Base-by-base conservation (phyloP, 2,888 invertebrate genomes). In the Parochlus steinenii region DNA sequence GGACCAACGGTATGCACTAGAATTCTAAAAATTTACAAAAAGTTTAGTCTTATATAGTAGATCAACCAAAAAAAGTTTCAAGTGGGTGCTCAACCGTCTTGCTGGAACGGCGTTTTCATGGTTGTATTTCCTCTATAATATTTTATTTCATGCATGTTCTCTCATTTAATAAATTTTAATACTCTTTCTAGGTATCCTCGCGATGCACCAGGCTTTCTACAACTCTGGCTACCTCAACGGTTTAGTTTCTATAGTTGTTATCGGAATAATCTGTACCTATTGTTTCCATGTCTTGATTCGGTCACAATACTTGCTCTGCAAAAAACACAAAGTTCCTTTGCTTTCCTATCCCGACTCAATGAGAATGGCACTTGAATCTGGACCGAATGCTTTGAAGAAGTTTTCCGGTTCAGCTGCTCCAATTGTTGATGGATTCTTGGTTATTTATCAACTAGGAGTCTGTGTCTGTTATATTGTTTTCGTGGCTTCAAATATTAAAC, bases 161-260 rank as follows among this genome's bases (percentile, higher is more conserved):
- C n/a, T n/a, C n/a, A n/a, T n/a, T n/a, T n/a, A n/a, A n/a, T n/a
- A n/a, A n/a, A n/a, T n/a, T n/a, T n/a, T n/a, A n/a, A n/a, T n/a
- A n/a, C n/a, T n/a, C n/a, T n/a, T n/a, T n/a, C n/a, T n/a, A n/a
- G 95, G 95, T 0, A 82, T 92, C 44, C 61, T 93, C 43, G 92
- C 92, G 6, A 82, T 95, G 80, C 93, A 93, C 6, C 73, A 79
- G 49, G 92, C 89, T n/a, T 83, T 89, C 56, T 69, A 71, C 44
- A 74, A 86, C 53, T 69, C 90, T 4, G 93, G 93, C 0, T 66
- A 89, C 22, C 29, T 36, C 14, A 36, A 28, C 19, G 90, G 89
- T 7, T 59, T 77, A 20, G 55, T 80, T 29, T 75, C 78, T n/a
- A 75, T 89, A 0, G 53, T 83, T 28, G 43, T 83, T 15, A 75